These are phyloP conservation scores for Epirrhoe alternata DNA, from an alignment of 2,888 invertebrate genomes.

Conservation along the genomic window DNA sequence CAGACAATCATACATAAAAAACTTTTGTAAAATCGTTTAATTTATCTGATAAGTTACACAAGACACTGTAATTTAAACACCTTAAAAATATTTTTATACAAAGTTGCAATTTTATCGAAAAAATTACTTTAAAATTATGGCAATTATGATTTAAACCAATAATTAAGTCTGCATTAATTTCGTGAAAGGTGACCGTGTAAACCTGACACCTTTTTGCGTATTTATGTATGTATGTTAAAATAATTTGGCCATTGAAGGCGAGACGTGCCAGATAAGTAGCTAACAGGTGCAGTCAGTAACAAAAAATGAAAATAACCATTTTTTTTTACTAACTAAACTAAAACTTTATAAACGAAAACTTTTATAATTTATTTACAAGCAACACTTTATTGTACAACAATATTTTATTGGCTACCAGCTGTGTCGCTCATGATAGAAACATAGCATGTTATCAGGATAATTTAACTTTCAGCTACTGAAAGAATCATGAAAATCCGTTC, in stretches of 20 bases:
- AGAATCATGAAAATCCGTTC: too few species aligned
- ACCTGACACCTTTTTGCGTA: slow-evolving; percentile 25
- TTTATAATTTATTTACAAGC: too few species aligned
- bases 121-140: slow-evolving; percentile 30
- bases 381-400: too few species aligned
- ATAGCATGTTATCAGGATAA: too few species aligned
- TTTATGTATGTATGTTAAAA: slow-evolving; percentile 19
- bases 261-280: slow-evolving; percentile 24
- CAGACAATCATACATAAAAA: background rate
- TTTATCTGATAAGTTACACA: background rate
- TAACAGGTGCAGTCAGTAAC: slow-evolving; percentile 13
- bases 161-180: slow-evolving; percentile 44
- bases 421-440: too few species aligned
- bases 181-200: slow-evolving; percentile 44
- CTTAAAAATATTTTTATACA: slow-evolving; percentile 10
- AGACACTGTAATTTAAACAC: background rate
- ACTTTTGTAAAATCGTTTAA: background rate
- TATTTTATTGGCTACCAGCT: too few species aligned
- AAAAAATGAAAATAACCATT: too few species aligned
- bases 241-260: slow-evolving; percentile 27
- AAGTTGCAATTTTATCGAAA: slow-evolving; percentile 15
- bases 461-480: too few species aligned
- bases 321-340: too few species aligned
- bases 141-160: slow-evolving; percentile 35
- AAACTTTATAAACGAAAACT: too few species aligned